Evolutionary conservation across 2,113 vertebrate species (phyloP).

Genomic region (human): DNA sequence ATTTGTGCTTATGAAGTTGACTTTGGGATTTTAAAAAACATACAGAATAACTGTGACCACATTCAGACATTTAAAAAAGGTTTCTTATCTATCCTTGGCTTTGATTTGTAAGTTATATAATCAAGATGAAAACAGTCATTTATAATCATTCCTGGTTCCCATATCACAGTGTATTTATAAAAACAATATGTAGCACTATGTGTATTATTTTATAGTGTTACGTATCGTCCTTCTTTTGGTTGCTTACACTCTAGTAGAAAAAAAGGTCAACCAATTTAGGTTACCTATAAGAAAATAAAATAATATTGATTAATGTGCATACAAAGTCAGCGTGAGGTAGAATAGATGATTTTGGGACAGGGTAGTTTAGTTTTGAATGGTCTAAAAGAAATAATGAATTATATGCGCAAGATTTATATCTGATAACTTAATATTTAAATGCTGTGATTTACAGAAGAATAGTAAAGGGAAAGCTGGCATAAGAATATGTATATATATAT

Average conservation of each 20-base stretch:
- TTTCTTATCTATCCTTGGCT: neutral
- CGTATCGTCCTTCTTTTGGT: neutral
- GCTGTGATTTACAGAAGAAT: neutral
- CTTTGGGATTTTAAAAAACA: neutral
- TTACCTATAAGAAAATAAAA: neutral
- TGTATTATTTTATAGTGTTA: neutral
- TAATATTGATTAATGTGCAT: neutral
- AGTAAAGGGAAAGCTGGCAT: neutral
- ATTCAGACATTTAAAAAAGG: neutral
- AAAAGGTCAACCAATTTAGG: neutral
- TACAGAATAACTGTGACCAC: neutral
- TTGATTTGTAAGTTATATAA: neutral
- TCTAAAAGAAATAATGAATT: neutral
- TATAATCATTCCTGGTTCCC: neutral
- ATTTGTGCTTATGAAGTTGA: neutral
- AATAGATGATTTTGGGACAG: neutral
- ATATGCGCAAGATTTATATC: neutral
- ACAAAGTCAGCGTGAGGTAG: neutral
- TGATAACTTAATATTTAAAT: neutral
- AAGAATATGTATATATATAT: neutral
- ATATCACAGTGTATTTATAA: neutral
- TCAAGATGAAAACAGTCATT: neutral
- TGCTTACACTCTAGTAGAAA: neutral
- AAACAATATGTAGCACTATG: neutral
- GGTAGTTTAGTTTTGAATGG: neutral